phyloP scores from a whole-genome alignment of 2,888 invertebrate species.

The Drepana falcataria region DNA sequence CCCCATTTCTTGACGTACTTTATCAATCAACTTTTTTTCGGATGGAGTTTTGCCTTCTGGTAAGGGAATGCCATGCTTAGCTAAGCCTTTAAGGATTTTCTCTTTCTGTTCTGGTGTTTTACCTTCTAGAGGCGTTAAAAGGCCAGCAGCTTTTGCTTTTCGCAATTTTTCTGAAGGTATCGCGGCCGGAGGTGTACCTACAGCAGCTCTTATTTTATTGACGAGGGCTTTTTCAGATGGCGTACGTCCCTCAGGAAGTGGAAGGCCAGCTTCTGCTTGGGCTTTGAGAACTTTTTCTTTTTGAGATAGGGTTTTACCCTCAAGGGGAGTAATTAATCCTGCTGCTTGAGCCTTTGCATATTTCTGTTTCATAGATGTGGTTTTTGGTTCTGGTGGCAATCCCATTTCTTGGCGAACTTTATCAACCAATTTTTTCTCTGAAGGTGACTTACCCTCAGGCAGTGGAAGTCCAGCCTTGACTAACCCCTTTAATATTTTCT shows the following conservation, averaged over 20 bases:
- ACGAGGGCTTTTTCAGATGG: constrained; percentile 22
- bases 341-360: constrained; percentile 18
- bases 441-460: constrained; percentile 26
- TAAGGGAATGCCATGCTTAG: constrained; percentile 22
- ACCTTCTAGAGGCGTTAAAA: constrained; percentile 21
- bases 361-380: constrained; percentile 19
- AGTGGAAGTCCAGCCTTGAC: constrained; percentile 19
- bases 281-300: constrained; percentile 25
- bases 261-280: constrained; percentile 13
- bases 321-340: constrained; percentile 20
- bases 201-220: constrained; percentile 12
- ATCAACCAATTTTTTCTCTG: constrained; percentile 25
- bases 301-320: constrained; percentile 21
- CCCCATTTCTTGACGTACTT: constrained; percentile 26
- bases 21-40: constrained; percentile 23
- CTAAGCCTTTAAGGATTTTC: constrained; percentile 21
- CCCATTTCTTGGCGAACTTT: constrained; percentile 25
- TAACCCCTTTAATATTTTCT: constrained; percentile 22
- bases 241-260: constrained; percentile 18
- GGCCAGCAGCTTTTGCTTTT: constrained; percentile 17
- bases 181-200: constrained; percentile 2
- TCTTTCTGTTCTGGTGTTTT: constrained; percentile 26
- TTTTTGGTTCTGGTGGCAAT: constrained; percentile 29
- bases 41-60: constrained; percentile 26
- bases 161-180: constrained; percentile 13